Conservation (phyloP, 2,113 vertebrate species). For the Seriola rivoliana region DNA sequence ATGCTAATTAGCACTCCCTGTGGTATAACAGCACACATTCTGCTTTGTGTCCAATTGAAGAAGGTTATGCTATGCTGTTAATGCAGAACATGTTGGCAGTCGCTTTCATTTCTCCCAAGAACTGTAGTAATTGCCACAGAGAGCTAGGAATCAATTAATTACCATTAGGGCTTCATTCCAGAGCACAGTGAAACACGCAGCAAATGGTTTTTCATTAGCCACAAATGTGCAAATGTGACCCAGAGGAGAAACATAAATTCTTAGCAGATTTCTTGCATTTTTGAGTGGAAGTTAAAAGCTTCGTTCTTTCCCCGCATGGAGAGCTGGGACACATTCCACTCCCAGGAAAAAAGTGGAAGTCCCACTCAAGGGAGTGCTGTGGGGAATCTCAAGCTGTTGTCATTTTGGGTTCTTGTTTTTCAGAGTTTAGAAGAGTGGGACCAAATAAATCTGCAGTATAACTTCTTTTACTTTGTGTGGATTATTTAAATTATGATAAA, state of each 20-base stretch:
- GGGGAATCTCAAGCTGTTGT: conserved; percentile 70
- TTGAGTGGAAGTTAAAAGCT: conserved; percentile 76
- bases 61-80: conserved; percentile 76
- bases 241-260: conserved; percentile 79
- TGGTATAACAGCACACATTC: conserved; percentile 67
- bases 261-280: conserved; percentile 81
- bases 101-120: conserved; percentile 77
- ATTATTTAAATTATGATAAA: conserved; percentile 67
- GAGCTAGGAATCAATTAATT: conserved; percentile 86
- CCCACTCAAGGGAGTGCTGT: conserved; percentile 53
- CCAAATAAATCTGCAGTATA: conserved; percentile 49
- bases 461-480: conserved; percentile 53
- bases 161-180: conserved; percentile 78
- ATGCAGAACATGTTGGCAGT: conserved; percentile 77
- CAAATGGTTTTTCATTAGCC: conserved; percentile 82
- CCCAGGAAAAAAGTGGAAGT: conserved; percentile 61
- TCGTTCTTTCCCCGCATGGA: conserved; percentile 51
- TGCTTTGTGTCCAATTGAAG: conserved; percentile 81
- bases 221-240: conserved; percentile 85
- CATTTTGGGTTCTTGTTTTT: conserved; percentile 58
- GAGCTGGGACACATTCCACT: conserved; percentile 74
- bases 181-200: conserved; percentile 65
- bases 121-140: conserved; percentile 83
- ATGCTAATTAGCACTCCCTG: conserved; percentile 71
- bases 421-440: conserved; percentile 32